Base-by-base conservation (phyloP, 1,140 invertebrate genomes). In the Plodia interpunctella region DNA sequence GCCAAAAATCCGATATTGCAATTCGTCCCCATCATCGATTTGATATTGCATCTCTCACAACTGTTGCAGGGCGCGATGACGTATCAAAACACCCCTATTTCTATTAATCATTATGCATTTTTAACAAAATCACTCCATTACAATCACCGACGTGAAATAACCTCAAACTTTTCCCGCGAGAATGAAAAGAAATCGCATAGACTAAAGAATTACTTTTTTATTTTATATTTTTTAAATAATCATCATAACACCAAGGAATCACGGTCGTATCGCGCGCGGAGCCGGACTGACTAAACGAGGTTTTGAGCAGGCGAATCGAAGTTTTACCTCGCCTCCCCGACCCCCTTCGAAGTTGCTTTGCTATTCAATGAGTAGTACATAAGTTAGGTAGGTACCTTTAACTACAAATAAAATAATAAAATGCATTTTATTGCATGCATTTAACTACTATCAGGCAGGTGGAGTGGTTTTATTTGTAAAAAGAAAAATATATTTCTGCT, bases 1-100 rank as follows among this genome's bases (percentile, higher is more conserved):
- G 54, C 83, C 84, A 78, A 88, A 88, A 86, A 88, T 88, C 83
- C 83, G 83, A 82, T 87, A 87, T 76, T 88, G 83, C 53, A 88
- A 80, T 59, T 88, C 83, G 65, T 88, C 86, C 54, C 87, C 84
- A 55, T 87, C 84, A 74, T 87, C 87, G 68, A 76, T 87, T 87
- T 83, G 86, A 87, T 74, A 87, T 88, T 88, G 86, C 86, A 88
- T 88, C 70, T 73, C 83, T 87, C 71, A 79, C 81, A 82, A 77
- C 76, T 80, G 70, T 74, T 74, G 75, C 51, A 55, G 69, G 63
- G 65, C 69, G 65, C 65, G 56, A 66, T 55, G 64, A 84, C 66
- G 62, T 80, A 83, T 83, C 80, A 77, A 81, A 79, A 70, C 82
- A 87, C 84, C 76, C 74, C 78, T 84, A 76, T 68, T 70, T 78